A percentile compares a stretch with the other conserved stretches of the same genome.
These are phyloP conservation scores for Ascaphus truei DNA, from an alignment of 2,113 vertebrate species.

Conservation along the genomic window DNA sequence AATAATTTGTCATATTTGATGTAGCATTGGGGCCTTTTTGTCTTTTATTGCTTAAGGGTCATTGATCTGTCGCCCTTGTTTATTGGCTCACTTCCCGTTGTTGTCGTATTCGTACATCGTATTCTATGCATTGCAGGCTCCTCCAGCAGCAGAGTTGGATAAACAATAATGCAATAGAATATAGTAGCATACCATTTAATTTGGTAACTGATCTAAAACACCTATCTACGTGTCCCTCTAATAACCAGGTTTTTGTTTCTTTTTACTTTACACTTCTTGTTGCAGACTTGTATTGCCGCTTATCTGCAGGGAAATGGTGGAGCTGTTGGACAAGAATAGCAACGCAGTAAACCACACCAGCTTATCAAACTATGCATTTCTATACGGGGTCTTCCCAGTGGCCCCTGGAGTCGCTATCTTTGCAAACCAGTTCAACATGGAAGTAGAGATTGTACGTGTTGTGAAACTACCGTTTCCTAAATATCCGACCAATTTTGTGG, in stretches of 20 bases:
- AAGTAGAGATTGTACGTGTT: constrained; percentile 91
- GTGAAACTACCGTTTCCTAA: constrained; percentile 15
- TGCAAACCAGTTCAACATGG: constrained; percentile 91
- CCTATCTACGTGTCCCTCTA: no score
- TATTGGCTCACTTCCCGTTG: no score
- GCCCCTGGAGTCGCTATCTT: constrained; percentile 96
- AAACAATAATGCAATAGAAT: no score
- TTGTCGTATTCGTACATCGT: no score
- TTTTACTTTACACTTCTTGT: constrained; percentile 11
- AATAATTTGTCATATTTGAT: no score
- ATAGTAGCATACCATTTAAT: no score
- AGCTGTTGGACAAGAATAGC: constrained; percentile 75
- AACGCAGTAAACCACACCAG: constrained; percentile 81
- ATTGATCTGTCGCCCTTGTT: no score
- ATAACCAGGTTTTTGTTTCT: not conserved
- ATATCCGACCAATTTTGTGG: not conserved
- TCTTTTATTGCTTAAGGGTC: no score
- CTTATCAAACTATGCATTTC: constrained; percentile 92
- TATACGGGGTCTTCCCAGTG: constrained; percentile 92
- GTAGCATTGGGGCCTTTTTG: no score
- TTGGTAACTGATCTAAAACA: no score
- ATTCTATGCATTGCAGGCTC: no score
- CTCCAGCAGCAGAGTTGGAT: no score
- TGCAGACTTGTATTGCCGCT: constrained; percentile 88
- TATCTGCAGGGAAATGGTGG: constrained; percentile 92